Conservation (phyloP, 2,888 invertebrate species). For the Pandemis cinnamomeana region DNA sequence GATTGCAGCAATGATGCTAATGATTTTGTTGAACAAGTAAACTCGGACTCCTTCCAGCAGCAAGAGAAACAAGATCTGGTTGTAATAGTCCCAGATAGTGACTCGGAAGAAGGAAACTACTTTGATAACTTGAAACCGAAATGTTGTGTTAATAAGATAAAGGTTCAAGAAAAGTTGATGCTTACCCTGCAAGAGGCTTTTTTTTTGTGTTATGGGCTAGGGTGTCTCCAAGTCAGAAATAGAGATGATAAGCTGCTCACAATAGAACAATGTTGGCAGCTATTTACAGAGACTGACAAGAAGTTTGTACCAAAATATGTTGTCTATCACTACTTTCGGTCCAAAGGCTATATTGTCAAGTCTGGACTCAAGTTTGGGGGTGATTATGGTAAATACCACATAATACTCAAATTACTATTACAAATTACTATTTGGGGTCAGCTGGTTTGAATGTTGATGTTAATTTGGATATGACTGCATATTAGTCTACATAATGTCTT, state of each 20-base stretch:
- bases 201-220: slow-evolving; percentile 87
- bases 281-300: slow-evolving; percentile 84
- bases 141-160: slow-evolving; percentile 85
- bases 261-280: slow-evolving; percentile 82
- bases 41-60: slow-evolving; percentile 49
- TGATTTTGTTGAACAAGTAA: slow-evolving; percentile 40
- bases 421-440: too few relatives aligned
- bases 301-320: slow-evolving; percentile 89
- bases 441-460: too few relatives aligned
- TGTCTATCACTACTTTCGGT: slow-evolving; percentile 92
- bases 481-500: too few relatives aligned
- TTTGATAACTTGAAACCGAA: slow-evolving; percentile 85
- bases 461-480: too few relatives aligned
- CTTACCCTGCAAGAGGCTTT: slow-evolving; percentile 91
- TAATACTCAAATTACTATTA: too few relatives aligned
- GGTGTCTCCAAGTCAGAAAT: slow-evolving; percentile 86
- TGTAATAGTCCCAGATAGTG: slow-evolving; percentile 87
- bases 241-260: slow-evolving; percentile 77
- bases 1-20: slow-evolving; percentile 52
- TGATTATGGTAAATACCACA: slow-evolving; percentile 87
- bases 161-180: slow-evolving; percentile 86
- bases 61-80: slow-evolving; percentile 72
- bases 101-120: slow-evolving; percentile 86
- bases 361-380: slow-evolving; percentile 95
- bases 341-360: slow-evolving; percentile 96